Conservation (phyloP, 2,113 vertebrate species). For the Callipepla squamata region DNA sequence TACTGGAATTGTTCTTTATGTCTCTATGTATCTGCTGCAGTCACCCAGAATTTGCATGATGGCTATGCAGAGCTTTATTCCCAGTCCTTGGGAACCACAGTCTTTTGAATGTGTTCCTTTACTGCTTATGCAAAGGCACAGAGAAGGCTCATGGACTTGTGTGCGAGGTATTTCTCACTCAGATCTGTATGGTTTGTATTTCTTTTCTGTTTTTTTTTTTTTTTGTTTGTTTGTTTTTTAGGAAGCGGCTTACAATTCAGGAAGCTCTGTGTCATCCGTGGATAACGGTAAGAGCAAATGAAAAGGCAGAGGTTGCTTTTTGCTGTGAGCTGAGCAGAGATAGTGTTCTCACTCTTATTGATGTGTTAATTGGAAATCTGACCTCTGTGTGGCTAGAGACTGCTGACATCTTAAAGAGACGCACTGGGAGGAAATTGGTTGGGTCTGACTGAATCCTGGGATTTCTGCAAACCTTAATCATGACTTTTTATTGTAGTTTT, state of each 20-base stretch:
- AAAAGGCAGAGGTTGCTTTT: neutral
- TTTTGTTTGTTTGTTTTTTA: too few species aligned
- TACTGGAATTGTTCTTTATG: neutral
- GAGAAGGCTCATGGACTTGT: neutral
- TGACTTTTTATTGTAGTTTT: neutral
- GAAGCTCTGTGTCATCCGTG: slow-evolving; percentile 92
- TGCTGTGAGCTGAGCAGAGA: neutral
- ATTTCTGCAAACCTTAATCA: neutral
- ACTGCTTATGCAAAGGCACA: neutral
- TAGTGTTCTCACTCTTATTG: neutral
- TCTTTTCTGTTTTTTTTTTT: neutral
- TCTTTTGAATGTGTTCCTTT: neutral
- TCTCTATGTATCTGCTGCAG: neutral
- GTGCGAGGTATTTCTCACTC: neutral
- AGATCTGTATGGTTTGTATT: neutral
- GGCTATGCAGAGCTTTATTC: neutral
- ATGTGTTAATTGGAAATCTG: neutral
- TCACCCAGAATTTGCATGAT: neutral
- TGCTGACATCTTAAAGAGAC: neutral
- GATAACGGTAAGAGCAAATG: slow-evolving; percentile 88
- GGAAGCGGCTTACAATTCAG: slow-evolving; percentile 91
- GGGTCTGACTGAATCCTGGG: neutral
- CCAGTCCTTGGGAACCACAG: neutral
- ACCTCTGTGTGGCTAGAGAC: neutral
- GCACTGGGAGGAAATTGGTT: neutral